phyloP scores from a whole-genome alignment of 2,113 vertebrate species.

The Oplegnathus fasciatus region DNA sequence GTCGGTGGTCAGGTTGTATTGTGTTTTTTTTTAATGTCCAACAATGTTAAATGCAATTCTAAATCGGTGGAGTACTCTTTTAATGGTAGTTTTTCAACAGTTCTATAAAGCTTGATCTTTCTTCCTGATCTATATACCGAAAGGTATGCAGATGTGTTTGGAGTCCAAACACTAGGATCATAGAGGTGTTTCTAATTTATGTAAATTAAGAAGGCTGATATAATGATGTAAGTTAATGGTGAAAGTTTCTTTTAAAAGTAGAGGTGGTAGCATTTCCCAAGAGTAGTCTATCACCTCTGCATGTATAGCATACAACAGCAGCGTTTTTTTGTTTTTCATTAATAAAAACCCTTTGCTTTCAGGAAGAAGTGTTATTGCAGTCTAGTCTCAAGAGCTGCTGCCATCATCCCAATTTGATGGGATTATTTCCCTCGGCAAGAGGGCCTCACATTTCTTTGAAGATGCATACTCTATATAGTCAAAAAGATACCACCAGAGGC shows the following conservation, averaged over 20 bases:
- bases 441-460: slow-evolving; percentile 45
- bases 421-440: slow-evolving; percentile 69
- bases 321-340: slow-evolving; percentile 46
- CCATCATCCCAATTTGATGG: slow-evolving; percentile 61
- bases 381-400: slow-evolving; percentile 63
- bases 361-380: slow-evolving; percentile 56
- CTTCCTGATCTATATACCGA: not conserved
- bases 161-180: not conserved
- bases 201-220: not conserved
- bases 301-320: slow-evolving; percentile 7
- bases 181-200: not conserved
- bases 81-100: not conserved
- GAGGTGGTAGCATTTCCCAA: not conserved
- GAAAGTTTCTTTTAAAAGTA: slow-evolving; percentile 4
- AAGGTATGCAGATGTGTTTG: not conserved
- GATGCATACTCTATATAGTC: slow-evolving; percentile 52
- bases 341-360: slow-evolving; percentile 49
- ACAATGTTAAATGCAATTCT: not conserved
- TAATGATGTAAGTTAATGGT: not conserved
- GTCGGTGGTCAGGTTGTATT: too few species aligned
- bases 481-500: slow-evolving; percentile 38
- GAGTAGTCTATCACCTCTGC: not conserved
- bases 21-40: not conserved
- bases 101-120: not conserved
- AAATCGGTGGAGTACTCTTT: not conserved